Evolutionary conservation across 2,113 vertebrate genomes (phyloP), one percentile per base, ranked within the genome.

Genomic region (Poeciliopsis turrubarensis): DNA sequence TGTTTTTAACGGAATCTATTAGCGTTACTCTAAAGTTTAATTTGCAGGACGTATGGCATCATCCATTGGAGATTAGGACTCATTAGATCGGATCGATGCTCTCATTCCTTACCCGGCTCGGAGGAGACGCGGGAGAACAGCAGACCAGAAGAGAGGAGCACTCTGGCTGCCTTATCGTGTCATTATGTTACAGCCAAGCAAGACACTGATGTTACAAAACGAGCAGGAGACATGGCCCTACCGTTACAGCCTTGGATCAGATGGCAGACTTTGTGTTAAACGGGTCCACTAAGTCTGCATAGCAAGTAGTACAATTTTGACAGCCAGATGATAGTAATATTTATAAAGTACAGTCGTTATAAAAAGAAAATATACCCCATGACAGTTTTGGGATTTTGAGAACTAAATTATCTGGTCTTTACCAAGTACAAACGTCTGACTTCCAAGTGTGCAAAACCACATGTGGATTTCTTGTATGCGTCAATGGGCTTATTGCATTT

Each of bases 11-110:
- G n/a, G 31, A 15, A 22, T 14, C 31, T 57, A 77, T 77, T 26
- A 73, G 44, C 51, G 63, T 75, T 25, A 27, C 54, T 22, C 32
- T 31, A 30, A 67, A 37, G 75, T 77, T 85, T 61, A 57, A 72
- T 37, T 73, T 57, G 83, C 57, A 68, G 54, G 47, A 44, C 31
- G 39, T 61, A 77, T 86, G 84, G 81, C 67, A 83, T 86, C 79
- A 89, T 81, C 76, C 63, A 80, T 44, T 39, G 64, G 10, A 83
- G 86, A 57, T 57, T 57, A 57, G 83, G 86, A 87, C 81, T 80
- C 80, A 91, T 91, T 85, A 86, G 41, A 76, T 37, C 19, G 47
- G 75, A 90, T 91, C 87, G 57, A 91, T 89, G 65, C 32, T 74
- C 14, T 57, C 54, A 32, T 65, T 82, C 78, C 81, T 71, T 25